Evolutionary conservation across 2,113 vertebrate species (phyloP).

Genomic region (Apodemus speciosus): DNA sequence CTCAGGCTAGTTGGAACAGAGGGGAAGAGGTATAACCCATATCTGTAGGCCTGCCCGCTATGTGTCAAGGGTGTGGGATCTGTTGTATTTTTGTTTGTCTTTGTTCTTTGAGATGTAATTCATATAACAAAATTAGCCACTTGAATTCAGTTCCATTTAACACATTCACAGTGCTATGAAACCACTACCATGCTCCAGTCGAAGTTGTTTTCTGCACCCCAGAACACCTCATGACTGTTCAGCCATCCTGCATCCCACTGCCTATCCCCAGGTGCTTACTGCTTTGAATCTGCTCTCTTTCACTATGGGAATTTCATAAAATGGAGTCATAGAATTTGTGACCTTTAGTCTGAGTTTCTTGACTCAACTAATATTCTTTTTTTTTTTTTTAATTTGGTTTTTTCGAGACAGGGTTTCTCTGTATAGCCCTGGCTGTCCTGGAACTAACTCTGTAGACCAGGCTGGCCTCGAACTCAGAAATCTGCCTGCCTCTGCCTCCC

Average conservation of each 20-base stretch:
- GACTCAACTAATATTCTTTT: too few species aligned
- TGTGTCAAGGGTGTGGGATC: not conserved
- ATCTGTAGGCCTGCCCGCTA: not conserved
- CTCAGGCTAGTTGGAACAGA: not conserved
- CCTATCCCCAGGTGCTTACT: not conserved
- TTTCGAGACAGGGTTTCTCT: too few species aligned
- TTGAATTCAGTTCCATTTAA: constrained; percentile 23
- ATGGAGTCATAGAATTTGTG: not conserved
- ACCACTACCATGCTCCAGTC: not conserved
- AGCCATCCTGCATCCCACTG: not conserved
- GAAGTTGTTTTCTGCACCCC: not conserved
- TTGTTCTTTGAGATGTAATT: constrained; percentile 36
- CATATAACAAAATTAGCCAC: constrained; percentile 35
- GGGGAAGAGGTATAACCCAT: not conserved
- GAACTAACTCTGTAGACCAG: too few species aligned
- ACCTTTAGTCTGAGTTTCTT: not conserved
- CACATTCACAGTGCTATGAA: not conserved
- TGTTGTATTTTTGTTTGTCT: not conserved
- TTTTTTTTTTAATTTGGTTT: too few species aligned
- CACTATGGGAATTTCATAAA: constrained; percentile 4
- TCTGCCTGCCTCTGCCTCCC: too few species aligned
- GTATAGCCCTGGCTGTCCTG: too few species aligned
- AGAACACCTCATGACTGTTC: not conserved
- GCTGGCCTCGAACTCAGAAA: too few species aligned
- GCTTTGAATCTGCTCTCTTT: not conserved